phyloP scores from a whole-genome alignment of 2,888 invertebrate genomes.

The Caenorhabditis doughertyi region DNA sequence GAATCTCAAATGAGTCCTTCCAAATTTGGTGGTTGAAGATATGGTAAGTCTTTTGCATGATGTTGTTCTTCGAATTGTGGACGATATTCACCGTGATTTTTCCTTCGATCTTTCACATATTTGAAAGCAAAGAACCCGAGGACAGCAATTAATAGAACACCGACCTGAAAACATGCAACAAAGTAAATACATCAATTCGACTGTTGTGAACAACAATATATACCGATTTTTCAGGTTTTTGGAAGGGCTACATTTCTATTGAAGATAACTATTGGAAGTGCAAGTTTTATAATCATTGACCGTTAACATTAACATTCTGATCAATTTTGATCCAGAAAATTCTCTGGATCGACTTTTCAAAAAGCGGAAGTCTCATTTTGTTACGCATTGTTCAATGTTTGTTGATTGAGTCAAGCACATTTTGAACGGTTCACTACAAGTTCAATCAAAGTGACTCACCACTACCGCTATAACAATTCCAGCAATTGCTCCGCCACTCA shows the following conservation, averaged over 20 bases:
- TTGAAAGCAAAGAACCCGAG: constrained; percentile 72
- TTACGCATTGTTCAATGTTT: background rate
- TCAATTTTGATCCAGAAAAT: no score
- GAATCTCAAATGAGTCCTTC: constrained; percentile 76
- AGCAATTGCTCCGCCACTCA: constrained; percentile 77
- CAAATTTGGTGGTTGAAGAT: constrained; percentile 79
- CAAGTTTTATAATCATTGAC: no score
- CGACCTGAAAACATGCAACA: constrained; percentile 77
- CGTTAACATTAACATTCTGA: no score
- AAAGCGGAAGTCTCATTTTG: background rate
- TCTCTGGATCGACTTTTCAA: no score
- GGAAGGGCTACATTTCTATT: no score
- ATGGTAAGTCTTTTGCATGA: constrained; percentile 80
- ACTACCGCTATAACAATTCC: constrained; percentile 78
- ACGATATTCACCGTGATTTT: constrained; percentile 81
- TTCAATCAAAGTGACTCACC: constrained; percentile 67
- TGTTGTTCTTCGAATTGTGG: constrained; percentile 80
- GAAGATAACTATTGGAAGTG: no score
- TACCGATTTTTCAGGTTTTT: no score
- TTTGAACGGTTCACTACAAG: background rate
- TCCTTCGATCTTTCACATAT: constrained; percentile 73
- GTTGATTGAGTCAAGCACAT: constrained; percentile 15
- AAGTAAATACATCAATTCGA: no score
- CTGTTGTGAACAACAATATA: no score
- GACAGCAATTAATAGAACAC: constrained; percentile 65